phyloP scores from a whole-genome alignment of 1,140 invertebrate species.

The Drosophila miranda region DNA sequence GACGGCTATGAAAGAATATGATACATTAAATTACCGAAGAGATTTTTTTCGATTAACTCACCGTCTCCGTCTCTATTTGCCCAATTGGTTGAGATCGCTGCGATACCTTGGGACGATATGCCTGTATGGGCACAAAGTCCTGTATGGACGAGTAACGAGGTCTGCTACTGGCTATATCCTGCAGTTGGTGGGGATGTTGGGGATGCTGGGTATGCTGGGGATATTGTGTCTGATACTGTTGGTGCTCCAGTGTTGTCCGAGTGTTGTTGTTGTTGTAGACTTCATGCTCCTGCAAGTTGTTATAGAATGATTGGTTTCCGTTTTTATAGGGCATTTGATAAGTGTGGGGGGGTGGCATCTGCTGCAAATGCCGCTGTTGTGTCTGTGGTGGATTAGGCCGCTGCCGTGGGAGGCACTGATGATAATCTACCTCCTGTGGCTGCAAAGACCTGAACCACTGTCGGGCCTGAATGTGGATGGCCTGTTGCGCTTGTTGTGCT shows the following conservation, averaged over 20 bases:
- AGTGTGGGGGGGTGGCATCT: neutral
- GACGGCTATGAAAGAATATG: neutral
- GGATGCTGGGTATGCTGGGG: neutral
- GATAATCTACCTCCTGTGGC: neutral
- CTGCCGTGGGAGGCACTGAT: neutral
- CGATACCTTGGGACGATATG: constrained; percentile 53
- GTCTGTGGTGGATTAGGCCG: neutral
- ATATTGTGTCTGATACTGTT: constrained; percentile 9
- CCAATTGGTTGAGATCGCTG: neutral
- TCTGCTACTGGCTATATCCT: constrained; percentile 2
- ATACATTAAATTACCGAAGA: neutral
- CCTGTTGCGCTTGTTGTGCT: constrained; percentile 4
- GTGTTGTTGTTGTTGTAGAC: neutral
- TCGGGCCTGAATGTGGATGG: constrained; percentile 12
- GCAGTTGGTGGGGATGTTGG: neutral
- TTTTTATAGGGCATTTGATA: constrained; percentile 2
- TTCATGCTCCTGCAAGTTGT: neutral
- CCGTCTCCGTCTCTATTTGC: neutral
- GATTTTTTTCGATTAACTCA: neutral
- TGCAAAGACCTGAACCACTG: constrained; percentile 8
- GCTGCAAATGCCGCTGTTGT: neutral
- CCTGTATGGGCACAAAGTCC: constrained; percentile 68
- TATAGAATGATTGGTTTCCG: neutral
- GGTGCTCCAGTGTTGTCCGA: constrained; percentile 8
- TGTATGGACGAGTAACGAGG: constrained; percentile 44